phyloP scores from a whole-genome alignment of 2,888 invertebrate species.

The Drosophila yooni region DNA sequence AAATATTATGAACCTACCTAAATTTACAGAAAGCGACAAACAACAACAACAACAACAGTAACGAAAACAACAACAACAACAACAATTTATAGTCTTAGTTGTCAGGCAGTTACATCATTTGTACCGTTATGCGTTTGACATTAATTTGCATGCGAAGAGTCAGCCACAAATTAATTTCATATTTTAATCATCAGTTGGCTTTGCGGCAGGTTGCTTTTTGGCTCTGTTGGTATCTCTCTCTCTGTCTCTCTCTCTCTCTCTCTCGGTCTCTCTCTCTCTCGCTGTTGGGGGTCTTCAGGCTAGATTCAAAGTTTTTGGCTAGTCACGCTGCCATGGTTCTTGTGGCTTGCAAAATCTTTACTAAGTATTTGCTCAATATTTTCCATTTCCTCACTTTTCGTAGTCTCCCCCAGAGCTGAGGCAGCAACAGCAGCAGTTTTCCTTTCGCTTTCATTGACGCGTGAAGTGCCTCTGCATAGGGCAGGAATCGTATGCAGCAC shows the following conservation, averaged over 20 bases:
- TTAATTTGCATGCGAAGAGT: constrained; percentile 70
- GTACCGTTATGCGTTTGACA: constrained; percentile 76
- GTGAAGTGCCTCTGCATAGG: constrained; percentile 72
- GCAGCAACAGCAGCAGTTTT: constrained; percentile 53
- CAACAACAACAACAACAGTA: constrained; percentile 2
- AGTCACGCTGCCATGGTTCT: constrained; percentile 74
- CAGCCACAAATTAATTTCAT: constrained; percentile 67
- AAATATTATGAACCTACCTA: constrained; percentile 51
- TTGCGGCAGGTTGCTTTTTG: neutral
- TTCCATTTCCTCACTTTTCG: constrained; percentile 71
- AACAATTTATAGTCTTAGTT: constrained; percentile 41
- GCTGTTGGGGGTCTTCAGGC: neutral
- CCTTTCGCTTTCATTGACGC: constrained; percentile 81
- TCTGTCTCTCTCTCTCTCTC: neutral
- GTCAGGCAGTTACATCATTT: constrained; percentile 70
- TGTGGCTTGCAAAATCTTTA: constrained; percentile 69
- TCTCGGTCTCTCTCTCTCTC: neutral
- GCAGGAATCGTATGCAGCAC: constrained; percentile 62
- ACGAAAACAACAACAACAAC: neutral
- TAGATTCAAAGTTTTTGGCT: constrained; percentile 26
- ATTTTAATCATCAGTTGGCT: constrained; percentile 24
- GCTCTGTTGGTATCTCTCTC: neutral
- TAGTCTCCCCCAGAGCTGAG: constrained; percentile 7
- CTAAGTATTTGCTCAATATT: constrained; percentile 74
- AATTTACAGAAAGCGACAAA: constrained; percentile 32